These are phyloP conservation scores for Andricus curvator DNA, from an alignment of 2,888 invertebrate genomes.

Conservation along the genomic window DNA sequence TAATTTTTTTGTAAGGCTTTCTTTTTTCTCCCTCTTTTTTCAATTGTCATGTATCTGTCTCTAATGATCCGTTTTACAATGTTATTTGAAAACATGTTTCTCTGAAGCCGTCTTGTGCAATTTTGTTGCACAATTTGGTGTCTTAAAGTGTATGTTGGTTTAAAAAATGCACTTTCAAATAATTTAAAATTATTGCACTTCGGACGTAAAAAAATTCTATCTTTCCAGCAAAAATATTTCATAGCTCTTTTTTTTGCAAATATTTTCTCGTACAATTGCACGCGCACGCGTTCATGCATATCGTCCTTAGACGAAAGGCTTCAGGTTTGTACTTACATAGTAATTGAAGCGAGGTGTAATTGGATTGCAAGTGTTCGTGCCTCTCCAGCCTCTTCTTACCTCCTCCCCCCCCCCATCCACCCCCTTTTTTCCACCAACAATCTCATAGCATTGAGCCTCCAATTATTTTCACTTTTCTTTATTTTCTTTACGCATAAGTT, in stretches of 20 bases:
- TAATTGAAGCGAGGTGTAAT: constrained; percentile 58
- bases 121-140: too few relatives aligned
- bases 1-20: too few relatives aligned
- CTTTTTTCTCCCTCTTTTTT: too few relatives aligned
- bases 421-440: constrained; percentile 5
- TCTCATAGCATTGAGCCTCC: not conserved
- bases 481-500: not conserved
- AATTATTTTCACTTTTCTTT: not conserved
- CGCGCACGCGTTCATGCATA: constrained; percentile 53
- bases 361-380: constrained; percentile 53
- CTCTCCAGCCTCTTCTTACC: constrained; percentile 39
- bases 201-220: not conserved
- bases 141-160: too few relatives aligned
- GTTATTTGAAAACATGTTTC: too few relatives aligned
- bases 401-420: not conserved
- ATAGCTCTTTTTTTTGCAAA: constrained; percentile 6
- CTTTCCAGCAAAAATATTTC: constrained; percentile 3
- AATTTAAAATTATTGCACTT: not conserved
- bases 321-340: constrained; percentile 51
- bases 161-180: too few relatives aligned
- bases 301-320: constrained; percentile 46
- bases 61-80: too few relatives aligned
- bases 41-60: too few relatives aligned
- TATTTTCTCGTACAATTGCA: constrained; percentile 46
- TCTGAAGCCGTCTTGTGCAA: too few relatives aligned